These are phyloP conservation scores for Ophion ventricosus DNA, from an alignment of 2,888 invertebrate genomes.

Conservation along the genomic window DNA sequence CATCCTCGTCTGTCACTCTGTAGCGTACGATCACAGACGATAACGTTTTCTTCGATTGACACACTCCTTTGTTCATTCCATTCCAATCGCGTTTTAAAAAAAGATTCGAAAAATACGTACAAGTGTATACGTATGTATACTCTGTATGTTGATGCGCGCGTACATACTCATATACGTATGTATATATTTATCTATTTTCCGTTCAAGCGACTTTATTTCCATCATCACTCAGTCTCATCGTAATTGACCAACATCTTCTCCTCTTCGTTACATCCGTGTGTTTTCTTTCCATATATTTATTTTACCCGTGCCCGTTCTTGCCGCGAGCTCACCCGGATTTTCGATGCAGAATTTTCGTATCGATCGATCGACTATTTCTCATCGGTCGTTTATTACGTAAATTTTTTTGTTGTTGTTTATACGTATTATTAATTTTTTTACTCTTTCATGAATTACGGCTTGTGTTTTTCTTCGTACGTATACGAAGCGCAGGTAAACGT, in stretches of 20 bases:
- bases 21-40: slow-evolving; percentile 21
- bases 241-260: slow-evolving; percentile 18
- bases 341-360: background rate
- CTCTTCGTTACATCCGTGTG: background rate
- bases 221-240: background rate
- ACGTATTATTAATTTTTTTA: background rate
- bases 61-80: background rate
- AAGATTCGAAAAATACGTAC: background rate
- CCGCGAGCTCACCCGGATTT: background rate
- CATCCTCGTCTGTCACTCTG: slow-evolving; percentile 71
- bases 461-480: background rate
- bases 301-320: background rate
- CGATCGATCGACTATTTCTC: background rate
- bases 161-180: background rate
- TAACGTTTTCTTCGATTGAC: background rate
- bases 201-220: background rate
- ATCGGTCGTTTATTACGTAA: background rate
- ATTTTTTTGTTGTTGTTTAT: background rate
- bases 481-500: background rate
- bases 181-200: slow-evolving; percentile 2
- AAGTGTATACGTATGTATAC: background rate
- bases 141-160: background rate
- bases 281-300: background rate
- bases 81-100: background rate
- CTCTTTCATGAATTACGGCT: background rate